Evolutionary conservation across 2,797 vertebrate species (phyloP).

Genomic region (Fundulus diaphanus): DNA sequence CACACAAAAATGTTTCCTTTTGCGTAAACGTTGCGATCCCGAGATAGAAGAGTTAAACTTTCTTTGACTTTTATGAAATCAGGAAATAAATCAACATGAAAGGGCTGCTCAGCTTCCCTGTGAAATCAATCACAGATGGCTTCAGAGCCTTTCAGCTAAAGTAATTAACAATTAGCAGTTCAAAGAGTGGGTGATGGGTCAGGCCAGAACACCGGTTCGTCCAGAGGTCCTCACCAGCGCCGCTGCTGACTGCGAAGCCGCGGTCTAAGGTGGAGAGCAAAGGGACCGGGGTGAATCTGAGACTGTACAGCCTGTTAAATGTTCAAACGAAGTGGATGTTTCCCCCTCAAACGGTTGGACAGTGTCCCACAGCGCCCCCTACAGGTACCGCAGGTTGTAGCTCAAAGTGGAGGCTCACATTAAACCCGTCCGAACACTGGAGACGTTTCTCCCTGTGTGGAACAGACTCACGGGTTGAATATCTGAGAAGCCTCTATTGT

Average conservation of each 20-base stretch:
- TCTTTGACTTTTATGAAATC: constrained; percentile 22
- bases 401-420: neutral
- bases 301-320: neutral
- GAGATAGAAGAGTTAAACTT: constrained; percentile 19
- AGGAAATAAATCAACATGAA: constrained; percentile 54
- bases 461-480: constrained; percentile 26
- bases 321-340: neutral
- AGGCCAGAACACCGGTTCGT: constrained; percentile 36
- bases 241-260: constrained; percentile 14
- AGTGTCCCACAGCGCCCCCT: constrained; percentile 8
- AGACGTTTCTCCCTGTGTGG: constrained; percentile 21
- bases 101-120: constrained; percentile 5
- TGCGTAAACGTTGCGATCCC: constrained; percentile 16
- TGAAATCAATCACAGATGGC: constrained; percentile 62
- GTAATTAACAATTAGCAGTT: constrained; percentile 67
- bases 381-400: neutral
- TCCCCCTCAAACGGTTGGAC: neutral
- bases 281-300: neutral
- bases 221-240: constrained; percentile 51
- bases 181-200: constrained; percentile 45
- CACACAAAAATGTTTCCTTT: neutral
- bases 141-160: constrained; percentile 50
- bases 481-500: constrained; percentile 54
- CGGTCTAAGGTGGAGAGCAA: no score
- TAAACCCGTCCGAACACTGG: neutral